phyloP scores from a whole-genome alignment of 2,888 invertebrate genomes.

The Conistra vaccinii region DNA sequence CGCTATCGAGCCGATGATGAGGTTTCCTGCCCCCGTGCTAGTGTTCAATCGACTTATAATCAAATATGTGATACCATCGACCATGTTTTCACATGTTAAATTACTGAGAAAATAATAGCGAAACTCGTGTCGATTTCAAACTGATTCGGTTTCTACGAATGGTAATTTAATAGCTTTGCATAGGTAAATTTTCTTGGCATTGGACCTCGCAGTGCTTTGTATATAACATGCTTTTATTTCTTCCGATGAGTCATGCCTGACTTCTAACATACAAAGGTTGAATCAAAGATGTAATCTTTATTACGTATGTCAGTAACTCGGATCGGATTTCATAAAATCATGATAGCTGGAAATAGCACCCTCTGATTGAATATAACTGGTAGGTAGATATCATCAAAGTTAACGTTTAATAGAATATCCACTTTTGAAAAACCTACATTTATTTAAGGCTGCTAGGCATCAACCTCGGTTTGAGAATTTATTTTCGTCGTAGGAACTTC shows the following conservation, averaged over 20 bases:
- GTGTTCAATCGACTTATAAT: slow-evolving; percentile 84
- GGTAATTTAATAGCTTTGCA: slow-evolving; percentile 38
- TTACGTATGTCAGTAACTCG: slow-evolving; percentile 18
- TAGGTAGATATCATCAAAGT: neutral
- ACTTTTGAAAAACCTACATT: neutral
- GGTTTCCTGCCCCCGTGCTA: slow-evolving; percentile 73
- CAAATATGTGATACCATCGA: slow-evolving; percentile 82
- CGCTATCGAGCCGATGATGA: slow-evolving; percentile 78
- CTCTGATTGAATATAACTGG: neutral
- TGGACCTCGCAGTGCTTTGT: slow-evolving; percentile 26
- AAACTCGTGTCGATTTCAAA: slow-evolving; percentile 57
- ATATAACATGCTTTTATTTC: slow-evolving; percentile 18
- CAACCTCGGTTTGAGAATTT: neutral
- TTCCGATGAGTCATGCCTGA: slow-evolving; percentile 39
- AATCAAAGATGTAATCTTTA: slow-evolving; percentile 39
- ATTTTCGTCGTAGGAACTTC: neutral
- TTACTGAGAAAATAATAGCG: slow-evolving; percentile 61
- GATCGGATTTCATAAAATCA: slow-evolving; percentile 3
- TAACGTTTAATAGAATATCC: neutral
- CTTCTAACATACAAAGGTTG: slow-evolving; percentile 9
- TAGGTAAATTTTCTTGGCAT: slow-evolving; percentile 42
- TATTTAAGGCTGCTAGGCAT: neutral
- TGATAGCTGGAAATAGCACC: neutral
- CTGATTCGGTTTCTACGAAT: slow-evolving; percentile 43
- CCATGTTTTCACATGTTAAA: slow-evolving; percentile 67